phyloP scores from a whole-genome alignment of 2,113 vertebrate species.

The Anguilla rostrata region DNA sequence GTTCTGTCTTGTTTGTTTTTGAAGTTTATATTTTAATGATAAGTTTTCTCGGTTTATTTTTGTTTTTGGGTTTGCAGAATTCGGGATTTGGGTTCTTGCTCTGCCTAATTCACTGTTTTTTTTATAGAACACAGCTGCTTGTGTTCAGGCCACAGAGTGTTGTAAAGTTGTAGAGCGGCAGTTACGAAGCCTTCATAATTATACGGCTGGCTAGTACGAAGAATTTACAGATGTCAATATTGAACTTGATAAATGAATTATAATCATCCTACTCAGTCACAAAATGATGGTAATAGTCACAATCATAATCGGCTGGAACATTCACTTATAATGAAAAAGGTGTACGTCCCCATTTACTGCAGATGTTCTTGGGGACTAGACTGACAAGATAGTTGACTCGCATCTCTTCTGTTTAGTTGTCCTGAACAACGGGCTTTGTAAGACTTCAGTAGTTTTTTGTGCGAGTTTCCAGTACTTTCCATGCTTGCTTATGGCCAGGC shows the following conservation, averaged over 20 bases:
- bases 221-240: neutral
- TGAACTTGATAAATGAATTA: neutral
- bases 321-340: neutral
- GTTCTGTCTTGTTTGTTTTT: slow-evolving; percentile 31
- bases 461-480: no score
- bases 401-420: no score
- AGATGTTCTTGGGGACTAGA: no score
- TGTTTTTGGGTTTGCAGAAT: neutral
- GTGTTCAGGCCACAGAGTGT: neutral
- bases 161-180: neutral
- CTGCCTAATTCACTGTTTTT: neutral
- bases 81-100: neutral
- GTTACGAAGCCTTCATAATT: neutral
- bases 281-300: neutral
- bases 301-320: no score
- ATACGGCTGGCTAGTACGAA: neutral
- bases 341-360: neutral
- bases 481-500: no score
- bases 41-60: neutral
- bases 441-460: no score
- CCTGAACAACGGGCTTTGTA: no score
- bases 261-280: neutral
- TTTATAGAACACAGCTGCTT: neutral
- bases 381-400: no score
- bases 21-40: slow-evolving; percentile 28